A percentile compares a stretch with the other conserved stretches of the same genome.
phyloP scores from a whole-genome alignment of 1,140 invertebrate species.

The Ylistrum balloti region DNA sequence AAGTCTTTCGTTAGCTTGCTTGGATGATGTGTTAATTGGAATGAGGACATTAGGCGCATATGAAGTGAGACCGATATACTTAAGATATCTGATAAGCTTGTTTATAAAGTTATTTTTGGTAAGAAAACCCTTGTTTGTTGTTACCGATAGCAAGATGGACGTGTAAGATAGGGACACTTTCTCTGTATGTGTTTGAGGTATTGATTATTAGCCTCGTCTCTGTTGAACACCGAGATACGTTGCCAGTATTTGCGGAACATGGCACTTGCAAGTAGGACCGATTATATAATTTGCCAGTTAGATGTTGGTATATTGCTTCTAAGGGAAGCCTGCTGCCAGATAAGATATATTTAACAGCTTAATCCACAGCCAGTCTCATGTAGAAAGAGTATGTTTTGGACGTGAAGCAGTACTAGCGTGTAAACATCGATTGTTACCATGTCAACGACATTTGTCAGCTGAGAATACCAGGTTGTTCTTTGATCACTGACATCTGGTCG shows the following conservation, averaged over 20 bases:
- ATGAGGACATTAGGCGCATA: not conserved
- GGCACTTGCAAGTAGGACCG: not conserved
- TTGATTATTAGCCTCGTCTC: not conserved
- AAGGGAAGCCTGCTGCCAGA: constrained; percentile 19
- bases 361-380: not conserved
- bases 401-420: not conserved
- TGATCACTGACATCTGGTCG: not conserved
- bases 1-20: too few relatives aligned
- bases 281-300: not conserved
- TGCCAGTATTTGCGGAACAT: not conserved
- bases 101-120: not conserved
- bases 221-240: not conserved
- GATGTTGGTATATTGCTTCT: constrained; percentile 8
- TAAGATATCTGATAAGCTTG: not conserved
- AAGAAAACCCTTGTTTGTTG: not conserved
- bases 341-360: constrained; percentile 25
- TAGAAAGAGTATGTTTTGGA: not conserved
- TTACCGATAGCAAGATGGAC: not conserved
- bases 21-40: too few relatives aligned
- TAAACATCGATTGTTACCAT: constrained; percentile 26
- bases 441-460: not conserved
- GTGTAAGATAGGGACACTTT: not conserved
- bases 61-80: not conserved
- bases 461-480: not conserved
- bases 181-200: not conserved